Base-by-base conservation (phyloP, 2,113 vertebrate genomes). In the Condylura cristata region DNA sequence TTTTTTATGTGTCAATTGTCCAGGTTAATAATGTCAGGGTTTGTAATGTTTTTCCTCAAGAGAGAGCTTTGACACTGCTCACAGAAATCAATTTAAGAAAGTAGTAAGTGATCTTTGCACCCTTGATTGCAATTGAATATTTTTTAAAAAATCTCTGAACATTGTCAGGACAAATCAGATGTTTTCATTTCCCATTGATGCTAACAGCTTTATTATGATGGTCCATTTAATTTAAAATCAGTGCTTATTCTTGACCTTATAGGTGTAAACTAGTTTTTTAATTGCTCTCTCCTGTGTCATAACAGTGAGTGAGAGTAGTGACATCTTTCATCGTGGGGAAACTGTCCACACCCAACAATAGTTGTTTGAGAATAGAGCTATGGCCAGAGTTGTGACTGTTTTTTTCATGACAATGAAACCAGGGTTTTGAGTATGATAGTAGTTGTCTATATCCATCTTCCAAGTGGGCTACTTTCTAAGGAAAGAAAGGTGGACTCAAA, bases 11-110 rank as follows among this genome's bases (percentile, higher is more conserved):
- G 68, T 94, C 72, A 53, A 0, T 71, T 94, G 90, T 85, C 89
- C 66, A 41, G 65, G 76, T 71, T 95, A 70, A 92, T 92, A 83
- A 56, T 86, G 44, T 90, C 79, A 66, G 37, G 60, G n/a, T 78
- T 85, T 46, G 44, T 37, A 58, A 34, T 53, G 44, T n/a, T 70
- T 90, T 61, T 17, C 41, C 39, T 72, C 53, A 16, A 58, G 86
- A 86, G 68, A 66, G 75, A 86, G 37, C 34, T 56, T 89, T 39
- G 66, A 34, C 37, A 74, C 90, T 81, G 32, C 5, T 7, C 79
- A 65, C 5, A 82, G 89, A 79, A 85, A 74, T 89, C 46, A 65
- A 46, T 30, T 68, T 30, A 74, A 74, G 86, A 53, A 60, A 84
- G 41, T n/a, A 28, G 44, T 93, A 86, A 80, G 24, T 91, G 60